Evolutionary conservation across 2,888 invertebrate species (phyloP).

Genomic region (Oxystoma pomonae): DNA sequence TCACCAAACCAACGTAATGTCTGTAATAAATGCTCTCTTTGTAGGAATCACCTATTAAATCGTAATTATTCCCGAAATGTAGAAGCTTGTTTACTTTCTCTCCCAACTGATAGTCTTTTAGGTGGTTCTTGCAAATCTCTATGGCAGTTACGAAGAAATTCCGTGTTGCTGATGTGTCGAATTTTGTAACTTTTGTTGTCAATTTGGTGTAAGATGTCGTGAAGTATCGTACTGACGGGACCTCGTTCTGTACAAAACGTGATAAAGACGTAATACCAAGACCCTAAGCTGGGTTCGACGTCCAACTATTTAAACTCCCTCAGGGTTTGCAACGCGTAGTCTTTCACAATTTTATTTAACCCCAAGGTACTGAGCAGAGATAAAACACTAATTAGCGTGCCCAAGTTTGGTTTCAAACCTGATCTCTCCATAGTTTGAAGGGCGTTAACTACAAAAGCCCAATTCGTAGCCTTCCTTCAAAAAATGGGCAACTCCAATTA

Average conservation of each 20-base stretch:
- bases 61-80: constrained; percentile 71
- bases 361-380: constrained; percentile 51
- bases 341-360: constrained; percentile 44
- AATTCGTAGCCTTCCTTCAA: constrained; percentile 62
- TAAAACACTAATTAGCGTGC: constrained; percentile 63
- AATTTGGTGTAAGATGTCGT: constrained; percentile 63
- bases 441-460: constrained; percentile 58
- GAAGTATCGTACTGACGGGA: constrained; percentile 59
- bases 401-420: constrained; percentile 55
- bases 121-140: constrained; percentile 69
- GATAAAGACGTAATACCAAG: constrained; percentile 69
- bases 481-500: constrained; percentile 59
- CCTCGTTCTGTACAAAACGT: constrained; percentile 69
- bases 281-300: constrained; percentile 69
- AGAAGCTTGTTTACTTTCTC: constrained; percentile 66
- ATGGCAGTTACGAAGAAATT: constrained; percentile 82
- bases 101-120: constrained; percentile 65
- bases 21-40: constrained; percentile 80
- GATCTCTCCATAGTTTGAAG: constrained; percentile 61
- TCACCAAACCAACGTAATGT: constrained; percentile 64
- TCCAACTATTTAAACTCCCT: constrained; percentile 63
- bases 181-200: constrained; percentile 58
- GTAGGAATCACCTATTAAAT: constrained; percentile 72
- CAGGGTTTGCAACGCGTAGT: constrained; percentile 51
- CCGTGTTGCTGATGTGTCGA: constrained; percentile 61